Conservation (phyloP, 2,797 vertebrate genomes). For the Carduelis carduelis region DNA sequence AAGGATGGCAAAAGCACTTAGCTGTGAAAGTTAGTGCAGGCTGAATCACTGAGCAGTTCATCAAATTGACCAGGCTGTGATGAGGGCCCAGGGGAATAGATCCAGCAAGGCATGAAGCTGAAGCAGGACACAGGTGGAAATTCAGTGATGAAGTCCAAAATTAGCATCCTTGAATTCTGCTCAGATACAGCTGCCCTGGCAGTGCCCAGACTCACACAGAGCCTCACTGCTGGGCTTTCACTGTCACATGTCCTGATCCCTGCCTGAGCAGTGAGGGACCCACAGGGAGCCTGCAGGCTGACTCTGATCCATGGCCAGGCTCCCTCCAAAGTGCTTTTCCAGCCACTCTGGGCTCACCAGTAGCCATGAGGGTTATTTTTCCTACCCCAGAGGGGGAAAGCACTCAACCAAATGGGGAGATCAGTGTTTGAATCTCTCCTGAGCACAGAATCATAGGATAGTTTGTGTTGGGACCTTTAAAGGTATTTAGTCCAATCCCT, state of each 20-base stretch:
- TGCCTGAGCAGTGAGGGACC: neutral
- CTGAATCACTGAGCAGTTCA: constrained; percentile 21
- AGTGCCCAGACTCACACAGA: neutral
- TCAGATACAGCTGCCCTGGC: neutral
- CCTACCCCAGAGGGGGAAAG: neutral
- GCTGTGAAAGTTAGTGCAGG: neutral
- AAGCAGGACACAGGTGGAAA: neutral
- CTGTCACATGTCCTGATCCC: neutral
- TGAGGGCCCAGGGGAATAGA: neutral
- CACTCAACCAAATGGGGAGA: neutral
- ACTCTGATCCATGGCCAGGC: neutral
- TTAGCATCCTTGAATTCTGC: neutral
- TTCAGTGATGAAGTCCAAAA: neutral
- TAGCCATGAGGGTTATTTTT: neutral
- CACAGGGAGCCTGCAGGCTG: neutral
- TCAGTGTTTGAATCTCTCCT: neutral
- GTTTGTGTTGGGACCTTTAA: neutral
- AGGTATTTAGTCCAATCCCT: neutral
- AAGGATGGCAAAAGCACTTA: neutral
- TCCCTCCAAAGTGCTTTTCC: neutral
- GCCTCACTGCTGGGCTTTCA: neutral
- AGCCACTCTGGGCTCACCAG: neutral
- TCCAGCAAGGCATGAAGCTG: neutral
- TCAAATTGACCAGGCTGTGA: neutral
- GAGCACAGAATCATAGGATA: neutral